These are phyloP conservation scores for Torymus auratus DNA, from an alignment of 2,888 invertebrate genomes.

Conservation along the genomic window DNA sequence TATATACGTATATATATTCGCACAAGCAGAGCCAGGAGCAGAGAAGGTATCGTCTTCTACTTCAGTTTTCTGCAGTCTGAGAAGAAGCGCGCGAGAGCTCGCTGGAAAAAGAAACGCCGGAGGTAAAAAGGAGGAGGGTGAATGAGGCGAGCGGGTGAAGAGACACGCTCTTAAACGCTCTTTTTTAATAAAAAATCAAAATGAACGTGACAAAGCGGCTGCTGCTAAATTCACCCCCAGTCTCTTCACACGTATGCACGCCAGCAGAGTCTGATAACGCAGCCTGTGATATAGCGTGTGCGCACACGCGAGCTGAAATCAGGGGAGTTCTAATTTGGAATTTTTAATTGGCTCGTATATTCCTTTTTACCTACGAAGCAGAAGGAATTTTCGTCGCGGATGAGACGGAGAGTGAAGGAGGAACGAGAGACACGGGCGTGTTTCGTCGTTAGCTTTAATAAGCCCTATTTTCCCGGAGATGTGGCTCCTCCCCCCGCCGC, in stretches of 20 bases:
- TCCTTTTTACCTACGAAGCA: not conserved
- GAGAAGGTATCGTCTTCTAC: too few relatives aligned
- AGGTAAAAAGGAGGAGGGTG: too few relatives aligned
- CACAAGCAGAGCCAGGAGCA: too few relatives aligned
- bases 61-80: not conserved
- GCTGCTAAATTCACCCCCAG: conserved; percentile 37
- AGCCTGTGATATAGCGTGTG: conserved; percentile 20
- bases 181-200: conserved; percentile 55
- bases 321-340: conserved; percentile 18
- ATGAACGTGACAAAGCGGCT: conserved; percentile 49
- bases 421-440: too few relatives aligned
- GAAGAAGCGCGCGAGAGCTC: not conserved
- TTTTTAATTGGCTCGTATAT: conserved; percentile 25
- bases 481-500: not conserved
- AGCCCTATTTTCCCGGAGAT: too few relatives aligned
- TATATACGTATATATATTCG: too few relatives aligned
- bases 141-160: too few relatives aligned
- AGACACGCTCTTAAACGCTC: conserved; percentile 21
- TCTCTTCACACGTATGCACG: not conserved
- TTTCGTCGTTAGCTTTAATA: too few relatives aligned
- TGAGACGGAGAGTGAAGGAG: too few relatives aligned
- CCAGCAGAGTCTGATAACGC: conserved; percentile 24
- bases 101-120: not conserved
- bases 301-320: not conserved
- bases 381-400: too few relatives aligned